Percentiles rank a stretch among this genome's conserved stretches.
Evolutionary conservation across 2,888 invertebrate species (phyloP).

Genomic region (Aporophyla nigra): DNA sequence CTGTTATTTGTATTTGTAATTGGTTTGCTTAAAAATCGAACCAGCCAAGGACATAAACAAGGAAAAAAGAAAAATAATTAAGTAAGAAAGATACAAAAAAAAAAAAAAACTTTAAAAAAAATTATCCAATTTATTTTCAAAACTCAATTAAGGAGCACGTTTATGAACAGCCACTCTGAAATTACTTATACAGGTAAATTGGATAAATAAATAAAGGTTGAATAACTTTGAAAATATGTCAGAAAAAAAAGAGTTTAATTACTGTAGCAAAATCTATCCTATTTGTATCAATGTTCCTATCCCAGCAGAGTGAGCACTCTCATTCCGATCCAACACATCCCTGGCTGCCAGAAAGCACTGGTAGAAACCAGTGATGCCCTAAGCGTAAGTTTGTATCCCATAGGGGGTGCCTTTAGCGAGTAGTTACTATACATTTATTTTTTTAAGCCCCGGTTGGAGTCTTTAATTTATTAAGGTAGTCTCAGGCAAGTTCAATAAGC

Average conservation of each 20-base stretch:
- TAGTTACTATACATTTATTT: too few species aligned
- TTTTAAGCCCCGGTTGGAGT: too few species aligned
- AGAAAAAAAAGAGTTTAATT: too few species aligned
- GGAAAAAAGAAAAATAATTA: slow-evolving; percentile 24
- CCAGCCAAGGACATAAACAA: not conserved
- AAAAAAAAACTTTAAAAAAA: not conserved
- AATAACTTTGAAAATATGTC: not conserved
- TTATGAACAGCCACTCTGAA: not conserved
- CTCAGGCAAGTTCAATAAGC: too few species aligned
- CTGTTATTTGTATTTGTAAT: not conserved
- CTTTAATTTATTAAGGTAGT: too few species aligned
- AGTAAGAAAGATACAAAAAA: slow-evolving; percentile 11
- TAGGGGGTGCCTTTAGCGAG: too few species aligned
- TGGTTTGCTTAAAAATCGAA: not conserved
- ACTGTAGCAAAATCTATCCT: not conserved
- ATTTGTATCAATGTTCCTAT: not conserved
- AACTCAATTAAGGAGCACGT: slow-evolving; percentile 2
- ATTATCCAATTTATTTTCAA: not conserved
- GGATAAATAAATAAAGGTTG: not conserved
- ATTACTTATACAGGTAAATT: not conserved
- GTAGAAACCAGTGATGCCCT: too few species aligned
- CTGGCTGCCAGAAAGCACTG: too few species aligned
- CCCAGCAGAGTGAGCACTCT: too few species aligned
- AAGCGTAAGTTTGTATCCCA: too few species aligned
- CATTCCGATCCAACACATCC: too few species aligned